Base-by-base conservation (phyloP, 2,888 invertebrate genomes). In the Dicranocentrus wangi region DNA sequence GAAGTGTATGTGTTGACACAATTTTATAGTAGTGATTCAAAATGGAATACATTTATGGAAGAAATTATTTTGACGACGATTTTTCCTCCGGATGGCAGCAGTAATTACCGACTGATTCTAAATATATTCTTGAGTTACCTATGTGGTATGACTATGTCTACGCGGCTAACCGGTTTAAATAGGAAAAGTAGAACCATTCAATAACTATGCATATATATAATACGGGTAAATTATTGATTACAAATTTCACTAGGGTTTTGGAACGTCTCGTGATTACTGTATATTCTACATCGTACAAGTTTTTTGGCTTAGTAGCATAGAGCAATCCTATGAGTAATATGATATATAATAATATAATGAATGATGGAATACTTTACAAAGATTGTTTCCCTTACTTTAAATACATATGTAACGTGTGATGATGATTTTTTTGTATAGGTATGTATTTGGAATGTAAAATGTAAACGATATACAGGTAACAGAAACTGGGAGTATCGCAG, bases 381-480 rank as follows among this genome's bases (percentile, higher is more conserved):
- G 5, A 13, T 39, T 39, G 13, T 39, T 5, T 39, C n/a, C n/a
- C n/a, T n/a, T n/a, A n/a, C n/a, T n/a, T n/a, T n/a, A n/a, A n/a
- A n/a, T n/a, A n/a, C n/a, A n/a, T n/a, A n/a, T 39, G 13, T 13
- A 39, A 39, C 7, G 39, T 39, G 5, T 5, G 39, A 8, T 39
- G 39, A 8, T 39, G 39, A 13, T 13, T 39, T 39, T 8, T 13
- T 2, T 47, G 5, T 47, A 32, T 32, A 32, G 3, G 32, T 7
- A 32, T 32, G 32, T 47, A 2, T 3, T 47, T n/a, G n/a, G 47
- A 47, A 47, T 47, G 13, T 10, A 47, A 15, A 70, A 53, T 78
- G 71, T 71, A 78, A 70, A 65, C 53, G 71, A 78, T 58, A 23
- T 65, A 78, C 78, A 78, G 78, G 78, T 78, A 78, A 78, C 78